Base-by-base conservation (phyloP, 1,140 invertebrate species). In the Megathymus violae region DNA sequence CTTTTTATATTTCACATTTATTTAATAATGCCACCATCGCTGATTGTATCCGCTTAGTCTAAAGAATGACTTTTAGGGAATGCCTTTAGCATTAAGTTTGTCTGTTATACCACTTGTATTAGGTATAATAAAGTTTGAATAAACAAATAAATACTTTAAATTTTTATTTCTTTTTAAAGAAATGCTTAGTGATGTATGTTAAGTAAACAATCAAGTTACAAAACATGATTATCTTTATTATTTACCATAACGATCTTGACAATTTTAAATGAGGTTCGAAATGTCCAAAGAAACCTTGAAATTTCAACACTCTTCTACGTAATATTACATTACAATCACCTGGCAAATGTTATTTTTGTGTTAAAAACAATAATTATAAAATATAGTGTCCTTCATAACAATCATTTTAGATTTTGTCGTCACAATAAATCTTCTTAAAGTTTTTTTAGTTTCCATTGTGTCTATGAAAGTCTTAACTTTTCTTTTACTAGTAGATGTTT, bases 271-370 rank as follows among this genome's bases (percentile, higher is more conserved):
- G 34, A 36, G 7, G 27, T 1, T 2, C 34, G 34, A n/a, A 36
- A 36, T 36, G n/a, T 1, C 10, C 34, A 2, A 36, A 36, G 10
- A 44, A 19, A 44, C 43, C 43, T 44, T 44, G 43, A 16, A 44
- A 44, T 44, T 44, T 44, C 10, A 19, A 22, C 9, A 44, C 19
- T 4, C 10, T 11, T 11, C n/a, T 36, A 36, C 34, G 34, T 11
- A 36, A 11, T 11, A 36, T 11, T 11, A 36, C 34, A 1, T 7
- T 31, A 10, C 27, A 11, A 11, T 36, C 34, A 10, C 27, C 7
- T 36, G 34, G 4, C 34, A 36, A 36, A 11, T 36, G 34, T 36
- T 31, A n/a, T 31, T 31, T 36, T 36, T 36, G 1, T 36, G 34
- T 36, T 36, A 36, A n/a, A 36, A 36, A 36, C 34, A 36, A 36